Evolutionary conservation across 2,888 invertebrate genomes (phyloP).

Genomic region (Chymomyza caudatula): DNA sequence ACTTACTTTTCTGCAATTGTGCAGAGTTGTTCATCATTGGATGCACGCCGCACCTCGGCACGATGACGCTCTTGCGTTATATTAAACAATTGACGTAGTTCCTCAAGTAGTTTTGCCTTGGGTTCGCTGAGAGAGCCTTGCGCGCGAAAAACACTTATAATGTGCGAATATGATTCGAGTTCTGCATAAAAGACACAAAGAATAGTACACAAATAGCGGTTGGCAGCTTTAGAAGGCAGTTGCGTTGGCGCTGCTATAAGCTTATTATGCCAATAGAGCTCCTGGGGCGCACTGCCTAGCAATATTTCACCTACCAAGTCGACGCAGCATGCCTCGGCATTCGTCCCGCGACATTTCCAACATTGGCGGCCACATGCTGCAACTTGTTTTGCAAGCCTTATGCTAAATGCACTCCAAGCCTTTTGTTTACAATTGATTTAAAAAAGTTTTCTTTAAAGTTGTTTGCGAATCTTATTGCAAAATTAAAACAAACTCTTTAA

Average conservation of each 20-base stretch:
- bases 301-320: conserved; percentile 83
- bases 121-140: conserved; percentile 92
- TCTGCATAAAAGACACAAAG: conserved; percentile 79
- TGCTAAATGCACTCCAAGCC: conserved; percentile 48
- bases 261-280: neutral
- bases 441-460: conserved; percentile 48
- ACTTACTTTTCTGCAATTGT: conserved; percentile 94
- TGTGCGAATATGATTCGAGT: conserved; percentile 93
- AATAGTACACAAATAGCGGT: neutral
- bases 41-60: conserved; percentile 93
- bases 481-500: conserved; percentile 60
- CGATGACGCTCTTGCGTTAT: conserved; percentile 94
- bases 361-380: conserved; percentile 77
- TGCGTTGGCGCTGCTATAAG: conserved; percentile 1
- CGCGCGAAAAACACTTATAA: conserved; percentile 93
- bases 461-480: conserved; percentile 54
- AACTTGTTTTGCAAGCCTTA: conserved; percentile 46
- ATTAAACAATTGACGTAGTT: conserved; percentile 88
- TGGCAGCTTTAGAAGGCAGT: neutral
- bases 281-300: conserved; percentile 1
- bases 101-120: conserved; percentile 90
- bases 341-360: conserved; percentile 90
- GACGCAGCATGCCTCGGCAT: conserved; percentile 91
- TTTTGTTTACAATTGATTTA: conserved; percentile 62
- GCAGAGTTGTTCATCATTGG: conserved; percentile 92